These are phyloP conservation scores for Ptyas mucosa DNA, from an alignment of 2,113 vertebrate genomes.

Conservation along the genomic window DNA sequence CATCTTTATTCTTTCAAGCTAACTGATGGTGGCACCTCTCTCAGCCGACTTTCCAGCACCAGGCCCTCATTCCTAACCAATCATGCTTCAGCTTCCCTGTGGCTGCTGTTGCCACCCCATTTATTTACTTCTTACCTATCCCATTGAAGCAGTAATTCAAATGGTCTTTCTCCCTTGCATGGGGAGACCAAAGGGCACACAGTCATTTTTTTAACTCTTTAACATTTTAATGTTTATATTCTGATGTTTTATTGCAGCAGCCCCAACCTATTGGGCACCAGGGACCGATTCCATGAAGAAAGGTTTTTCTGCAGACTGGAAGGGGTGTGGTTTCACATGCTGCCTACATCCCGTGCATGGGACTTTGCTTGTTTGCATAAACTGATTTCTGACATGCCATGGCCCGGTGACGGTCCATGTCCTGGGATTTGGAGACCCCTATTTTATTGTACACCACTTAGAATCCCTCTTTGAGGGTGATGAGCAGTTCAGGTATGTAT, in stretches of 20 bases:
- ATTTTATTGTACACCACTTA: not conserved
- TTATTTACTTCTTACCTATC: not conserved
- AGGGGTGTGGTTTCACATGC: no score
- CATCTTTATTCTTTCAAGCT: not conserved
- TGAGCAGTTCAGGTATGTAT: not conserved
- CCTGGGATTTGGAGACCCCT: no score
- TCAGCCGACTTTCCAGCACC: not conserved
- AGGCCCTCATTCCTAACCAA: not conserved
- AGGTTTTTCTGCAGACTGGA: no score
- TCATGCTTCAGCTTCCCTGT: not conserved
- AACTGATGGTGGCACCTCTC: not conserved
- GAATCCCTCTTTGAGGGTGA: not conserved
- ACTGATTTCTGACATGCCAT: no score
- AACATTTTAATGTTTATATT: not conserved
- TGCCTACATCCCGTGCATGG: no score
- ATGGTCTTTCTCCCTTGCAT: not conserved
- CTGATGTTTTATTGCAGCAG: not conserved
- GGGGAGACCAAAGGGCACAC: no score
- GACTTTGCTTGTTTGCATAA: no score
- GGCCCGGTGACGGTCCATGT: no score
- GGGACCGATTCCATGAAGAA: no score
- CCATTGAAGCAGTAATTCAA: not conserved
- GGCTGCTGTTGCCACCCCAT: not conserved
- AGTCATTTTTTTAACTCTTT: no score
- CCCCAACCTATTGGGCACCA: no score